Conservation (phyloP, 2,888 invertebrate genomes). For the Watsonalla cultraria region DNA sequence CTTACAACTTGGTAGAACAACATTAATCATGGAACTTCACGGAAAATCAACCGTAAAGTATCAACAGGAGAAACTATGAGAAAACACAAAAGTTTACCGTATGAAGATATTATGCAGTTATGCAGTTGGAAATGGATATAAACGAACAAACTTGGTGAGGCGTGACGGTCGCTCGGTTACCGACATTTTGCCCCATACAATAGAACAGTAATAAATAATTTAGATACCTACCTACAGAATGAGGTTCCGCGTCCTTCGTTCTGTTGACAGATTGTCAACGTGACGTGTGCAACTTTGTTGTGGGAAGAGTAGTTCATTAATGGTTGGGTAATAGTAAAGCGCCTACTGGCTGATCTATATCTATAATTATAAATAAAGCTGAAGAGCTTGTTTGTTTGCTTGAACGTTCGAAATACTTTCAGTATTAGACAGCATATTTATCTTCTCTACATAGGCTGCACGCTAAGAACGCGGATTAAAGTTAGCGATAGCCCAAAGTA, state of each 20-base stretch:
- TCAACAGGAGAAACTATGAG: conserved; percentile 21
- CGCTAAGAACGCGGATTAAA: no score
- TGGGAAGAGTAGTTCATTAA: neutral
- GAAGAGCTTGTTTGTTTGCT: no score
- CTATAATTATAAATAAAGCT: no score
- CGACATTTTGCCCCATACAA: conserved; percentile 34
- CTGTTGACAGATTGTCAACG: neutral
- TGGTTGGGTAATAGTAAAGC: neutral
- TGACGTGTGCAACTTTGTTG: neutral
- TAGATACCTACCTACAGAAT: conserved; percentile 5
- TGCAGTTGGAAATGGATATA: conserved; percentile 33
- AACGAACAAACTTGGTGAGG: conserved; percentile 35
- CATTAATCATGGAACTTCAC: conserved; percentile 5
- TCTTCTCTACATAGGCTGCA: no score
- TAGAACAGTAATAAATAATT: conserved; percentile 27
- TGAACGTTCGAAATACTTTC: no score
- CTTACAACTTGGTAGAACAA: neutral
- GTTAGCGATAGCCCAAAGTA: no score
- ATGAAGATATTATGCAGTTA: conserved; percentile 41
- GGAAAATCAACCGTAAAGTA: conserved; percentile 16
- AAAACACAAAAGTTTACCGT: conserved; percentile 33
- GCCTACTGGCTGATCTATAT: no score
- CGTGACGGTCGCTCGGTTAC: conserved; percentile 27
- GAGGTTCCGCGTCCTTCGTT: neutral
- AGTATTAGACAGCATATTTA: no score